Percentiles rank a stretch among this genome's conserved stretches.
Conservation (phyloP, 2,797 vertebrate species). For the Cryptoprocta ferox region DNA sequence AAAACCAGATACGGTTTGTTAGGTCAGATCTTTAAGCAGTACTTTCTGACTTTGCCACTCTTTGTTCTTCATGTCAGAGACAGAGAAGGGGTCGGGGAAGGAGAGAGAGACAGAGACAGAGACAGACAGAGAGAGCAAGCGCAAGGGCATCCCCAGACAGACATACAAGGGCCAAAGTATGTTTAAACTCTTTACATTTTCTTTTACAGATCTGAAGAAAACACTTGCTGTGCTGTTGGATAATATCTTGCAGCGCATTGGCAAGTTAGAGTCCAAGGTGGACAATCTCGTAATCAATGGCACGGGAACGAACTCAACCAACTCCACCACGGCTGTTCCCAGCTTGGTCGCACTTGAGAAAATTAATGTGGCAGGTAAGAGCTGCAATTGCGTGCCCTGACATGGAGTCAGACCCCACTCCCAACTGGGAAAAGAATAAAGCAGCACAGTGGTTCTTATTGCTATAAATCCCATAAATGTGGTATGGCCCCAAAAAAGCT, state of each 20-base stretch:
- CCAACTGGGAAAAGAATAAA: neutral
- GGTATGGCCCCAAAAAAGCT: neutral
- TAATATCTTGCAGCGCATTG: slow-evolving; percentile 97
- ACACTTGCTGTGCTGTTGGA: slow-evolving; percentile 97
- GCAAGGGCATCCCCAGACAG: neutral
- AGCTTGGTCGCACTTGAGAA: slow-evolving; percentile 92
- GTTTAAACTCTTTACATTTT: slow-evolving; percentile 30
- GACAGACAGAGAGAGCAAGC: neutral
- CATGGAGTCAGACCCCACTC: neutral
- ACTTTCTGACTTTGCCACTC: neutral
- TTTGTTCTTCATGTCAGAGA: neutral
- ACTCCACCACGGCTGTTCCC: slow-evolving; percentile 90
- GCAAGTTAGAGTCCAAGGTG: slow-evolving; percentile 97
- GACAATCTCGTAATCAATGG: slow-evolving; percentile 96
- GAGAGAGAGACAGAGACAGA: neutral
- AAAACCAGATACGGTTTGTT: neutral
- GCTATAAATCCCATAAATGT: neutral
- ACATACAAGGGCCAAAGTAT: neutral
- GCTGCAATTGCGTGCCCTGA: neutral
- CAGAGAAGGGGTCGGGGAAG: neutral
- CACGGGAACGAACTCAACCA: slow-evolving; percentile 94
- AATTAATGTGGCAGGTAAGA: slow-evolving; percentile 96
- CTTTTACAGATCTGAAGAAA: slow-evolving; percentile 95
- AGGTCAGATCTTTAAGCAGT: neutral
- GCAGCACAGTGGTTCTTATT: neutral